Evolutionary conservation across 2,888 invertebrate genomes (phyloP).

Genomic region (Apotomis betuletana): DNA sequence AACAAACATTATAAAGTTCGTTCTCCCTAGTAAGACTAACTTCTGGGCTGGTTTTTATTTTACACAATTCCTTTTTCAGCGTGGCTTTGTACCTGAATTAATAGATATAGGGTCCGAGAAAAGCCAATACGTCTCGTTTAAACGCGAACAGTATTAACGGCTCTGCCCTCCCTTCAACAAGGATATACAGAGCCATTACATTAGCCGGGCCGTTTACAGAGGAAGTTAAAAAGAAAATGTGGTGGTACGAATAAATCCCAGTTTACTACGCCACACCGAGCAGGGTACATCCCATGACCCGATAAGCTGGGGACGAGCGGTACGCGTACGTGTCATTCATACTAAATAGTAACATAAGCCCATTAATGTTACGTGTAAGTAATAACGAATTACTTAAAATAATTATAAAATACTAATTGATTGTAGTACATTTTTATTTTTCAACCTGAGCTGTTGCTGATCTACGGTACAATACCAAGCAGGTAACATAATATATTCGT

Average conservation of each 20-base stretch:
- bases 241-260: conserved; percentile 45
- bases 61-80: conserved; percentile 22
- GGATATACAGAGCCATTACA: conserved; percentile 54
- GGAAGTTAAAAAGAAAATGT: conserved; percentile 47
- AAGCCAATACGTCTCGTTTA: conserved; percentile 42
- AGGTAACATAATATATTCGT: too few species aligned
- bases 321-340: background rate
- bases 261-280: conserved; percentile 36
- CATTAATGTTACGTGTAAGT: background rate
- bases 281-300: conserved; percentile 7
- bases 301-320: background rate
- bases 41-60: conserved; percentile 18
- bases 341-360: background rate
- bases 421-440: too few species aligned
- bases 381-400: background rate
- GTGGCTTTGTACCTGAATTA: conserved; percentile 33
- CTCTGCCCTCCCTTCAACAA: conserved; percentile 44
- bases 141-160: conserved; percentile 46
- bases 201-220: conserved; percentile 49
- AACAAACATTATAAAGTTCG: too few species aligned
- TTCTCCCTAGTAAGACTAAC: background rate
- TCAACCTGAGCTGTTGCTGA: too few species aligned
- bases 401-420: too few species aligned
- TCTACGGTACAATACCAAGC: too few species aligned
- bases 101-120: conserved; percentile 38